Base-by-base conservation (phyloP, 2,888 invertebrate species). In the Temnothorax ravouxi region DNA sequence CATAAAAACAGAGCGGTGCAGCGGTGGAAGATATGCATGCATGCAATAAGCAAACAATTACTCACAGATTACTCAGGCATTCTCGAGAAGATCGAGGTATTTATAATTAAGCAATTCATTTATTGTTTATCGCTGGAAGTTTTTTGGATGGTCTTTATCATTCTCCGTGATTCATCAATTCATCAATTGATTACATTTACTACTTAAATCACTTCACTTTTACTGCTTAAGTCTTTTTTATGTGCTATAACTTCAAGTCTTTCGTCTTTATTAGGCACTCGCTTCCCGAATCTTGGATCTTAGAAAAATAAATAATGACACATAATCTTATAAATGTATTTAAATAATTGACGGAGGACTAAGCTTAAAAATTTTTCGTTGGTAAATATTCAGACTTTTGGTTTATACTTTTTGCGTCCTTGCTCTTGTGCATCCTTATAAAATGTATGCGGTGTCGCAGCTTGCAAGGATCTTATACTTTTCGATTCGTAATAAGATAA, bases 391-490 rank as follows among this genome's bases (percentile, higher is more conserved):
- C 18, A 15, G 1, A 25, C 11, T 64, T 38, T 52, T 25, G 5
- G 11, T 18, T 54, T 41, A 11, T 25, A 18, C 44, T 29, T 41
- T 74, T 21, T 18, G 4, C 11, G 25, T 25, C 8, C 54, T 54
- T 8, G 29, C 44, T 8, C 29, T 41, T 44, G n/a, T 44, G n/a
- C 13, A 25, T 47, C 15, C 9, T 77, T 54, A 9, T 34, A 41
- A 13, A 38, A 38, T 52, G 25, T 50, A 6, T 59, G 18, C 62
- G 2, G 25, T 15, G n/a, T 54, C 25, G 52, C 52, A n/a, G 11
- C 34, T 75, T 50, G 15, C 21, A 29, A 75, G 50, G 18, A 76
- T 64, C 21, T 67, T 79, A 50, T 79, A 50, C 13, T 67, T 67
- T 15, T 47, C 54, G 15, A 34, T 44, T 44, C 21, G 56, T 56